Conservation (phyloP, 2,113 vertebrate genomes). For the Odocoileus virginianus region DNA sequence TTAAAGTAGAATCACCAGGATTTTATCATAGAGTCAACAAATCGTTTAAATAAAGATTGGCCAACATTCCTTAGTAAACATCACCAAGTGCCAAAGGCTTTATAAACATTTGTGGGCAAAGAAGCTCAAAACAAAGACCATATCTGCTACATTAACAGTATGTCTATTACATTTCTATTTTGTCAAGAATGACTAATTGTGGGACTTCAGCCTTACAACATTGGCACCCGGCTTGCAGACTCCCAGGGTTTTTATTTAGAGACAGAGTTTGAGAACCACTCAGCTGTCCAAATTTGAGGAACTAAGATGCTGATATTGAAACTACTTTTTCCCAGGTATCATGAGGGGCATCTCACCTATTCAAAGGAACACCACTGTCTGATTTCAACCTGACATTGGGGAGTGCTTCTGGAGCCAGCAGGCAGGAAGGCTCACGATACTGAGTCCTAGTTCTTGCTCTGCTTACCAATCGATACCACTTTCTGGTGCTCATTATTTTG, state of each 20-base stretch:
- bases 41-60: not conserved
- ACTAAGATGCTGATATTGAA: not conserved
- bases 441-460: not conserved
- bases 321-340: not conserved
- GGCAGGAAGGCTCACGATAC: not conserved
- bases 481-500: conserved; percentile 8
- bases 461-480: not conserved
- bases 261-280: not conserved
- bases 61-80: not conserved
- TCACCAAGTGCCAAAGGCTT: not conserved
- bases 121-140: not conserved
- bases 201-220: not conserved
- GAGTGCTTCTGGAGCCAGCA: not conserved
- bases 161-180: not conserved
- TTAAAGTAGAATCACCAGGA: not conserved
- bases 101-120: not conserved
- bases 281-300: not conserved
- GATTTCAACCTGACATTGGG: not conserved
- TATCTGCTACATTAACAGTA: not conserved
- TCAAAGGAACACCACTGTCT: not conserved
- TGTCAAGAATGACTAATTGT: not conserved
- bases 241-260: not conserved
- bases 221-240: not conserved
- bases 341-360: not conserved
- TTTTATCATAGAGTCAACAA: not conserved